Conservation (phyloP, 2,113 vertebrate species). For the Dromas ardeola region DNA sequence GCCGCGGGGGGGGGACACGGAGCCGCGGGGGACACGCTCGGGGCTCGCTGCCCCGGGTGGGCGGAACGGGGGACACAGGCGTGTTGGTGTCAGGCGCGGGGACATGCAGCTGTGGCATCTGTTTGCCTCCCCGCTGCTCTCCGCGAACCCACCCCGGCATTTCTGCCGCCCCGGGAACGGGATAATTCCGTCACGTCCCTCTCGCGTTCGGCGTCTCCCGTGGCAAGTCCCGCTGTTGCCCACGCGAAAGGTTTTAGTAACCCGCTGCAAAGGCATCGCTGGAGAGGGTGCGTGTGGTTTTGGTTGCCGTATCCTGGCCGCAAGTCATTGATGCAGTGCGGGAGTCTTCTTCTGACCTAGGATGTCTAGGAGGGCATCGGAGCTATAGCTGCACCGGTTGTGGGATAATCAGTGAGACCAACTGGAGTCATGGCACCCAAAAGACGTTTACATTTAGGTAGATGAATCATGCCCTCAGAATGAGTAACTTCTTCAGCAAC, state of each 20-base stretch:
- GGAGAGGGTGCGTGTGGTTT: background rate
- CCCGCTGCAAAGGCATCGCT: background rate
- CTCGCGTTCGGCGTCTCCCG: background rate
- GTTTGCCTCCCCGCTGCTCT: background rate
- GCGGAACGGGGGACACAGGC: background rate
- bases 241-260: background rate
- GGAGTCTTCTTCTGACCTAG: background rate
- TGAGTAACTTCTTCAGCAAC: background rate
- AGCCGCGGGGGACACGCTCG: background rate
- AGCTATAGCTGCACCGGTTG: background rate
- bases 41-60: background rate
- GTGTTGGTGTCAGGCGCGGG: background rate
- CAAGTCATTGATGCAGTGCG: background rate
- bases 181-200: background rate
- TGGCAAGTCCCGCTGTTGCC: background rate
- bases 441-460: background rate
- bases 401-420: background rate
- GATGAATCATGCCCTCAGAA: background rate
- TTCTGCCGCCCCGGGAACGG: background rate
- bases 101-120: background rate
- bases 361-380: background rate
- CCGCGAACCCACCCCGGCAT: too few species aligned
- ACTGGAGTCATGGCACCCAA: background rate
- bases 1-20: background rate
- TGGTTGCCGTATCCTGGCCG: background rate